phyloP scores from a whole-genome alignment of 2,797 vertebrate genomes.

The Thamnophis elegans region DNA sequence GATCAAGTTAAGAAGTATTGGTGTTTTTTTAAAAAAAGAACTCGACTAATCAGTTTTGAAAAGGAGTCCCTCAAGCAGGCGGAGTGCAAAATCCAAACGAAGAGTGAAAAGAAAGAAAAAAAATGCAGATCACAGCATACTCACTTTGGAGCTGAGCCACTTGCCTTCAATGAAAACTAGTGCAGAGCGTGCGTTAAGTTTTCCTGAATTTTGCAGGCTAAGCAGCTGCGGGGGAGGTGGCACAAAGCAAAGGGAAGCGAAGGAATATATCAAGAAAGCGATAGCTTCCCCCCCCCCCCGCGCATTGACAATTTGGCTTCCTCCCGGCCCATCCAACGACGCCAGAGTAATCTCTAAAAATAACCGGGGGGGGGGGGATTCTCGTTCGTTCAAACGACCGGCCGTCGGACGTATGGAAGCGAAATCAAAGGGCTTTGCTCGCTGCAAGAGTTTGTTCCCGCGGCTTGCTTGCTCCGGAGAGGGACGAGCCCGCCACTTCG shows the following conservation, averaged over 20 bases:
- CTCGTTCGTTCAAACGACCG: not conserved
- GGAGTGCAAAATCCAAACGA: not conserved
- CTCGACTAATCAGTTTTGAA: not conserved
- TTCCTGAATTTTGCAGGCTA: not conserved
- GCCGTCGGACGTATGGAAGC: not conserved
- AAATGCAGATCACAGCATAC: not conserved
- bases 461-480: not conserved
- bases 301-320: not conserved
- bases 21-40: not conserved
- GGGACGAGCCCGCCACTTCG: not conserved
- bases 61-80: too few species aligned
- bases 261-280: not conserved
- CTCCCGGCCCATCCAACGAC: not conserved
- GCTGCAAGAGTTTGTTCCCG: not conserved
- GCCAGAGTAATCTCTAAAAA: not conserved
- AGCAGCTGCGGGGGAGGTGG: not conserved
- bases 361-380: accelerated
- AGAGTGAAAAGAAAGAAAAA: not conserved
- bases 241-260: not conserved
- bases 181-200: not conserved
- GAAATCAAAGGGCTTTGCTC: not conserved
- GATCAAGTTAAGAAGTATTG: not conserved
- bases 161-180: not conserved
- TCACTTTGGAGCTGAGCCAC: not conserved
- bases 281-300: accelerated